A percentile compares a stretch with the other conserved stretches of the same genome.
These are phyloP conservation scores for Drosophila jambulina DNA, from an alignment of 1,140 invertebrate genomes.

Conservation along the genomic window DNA sequence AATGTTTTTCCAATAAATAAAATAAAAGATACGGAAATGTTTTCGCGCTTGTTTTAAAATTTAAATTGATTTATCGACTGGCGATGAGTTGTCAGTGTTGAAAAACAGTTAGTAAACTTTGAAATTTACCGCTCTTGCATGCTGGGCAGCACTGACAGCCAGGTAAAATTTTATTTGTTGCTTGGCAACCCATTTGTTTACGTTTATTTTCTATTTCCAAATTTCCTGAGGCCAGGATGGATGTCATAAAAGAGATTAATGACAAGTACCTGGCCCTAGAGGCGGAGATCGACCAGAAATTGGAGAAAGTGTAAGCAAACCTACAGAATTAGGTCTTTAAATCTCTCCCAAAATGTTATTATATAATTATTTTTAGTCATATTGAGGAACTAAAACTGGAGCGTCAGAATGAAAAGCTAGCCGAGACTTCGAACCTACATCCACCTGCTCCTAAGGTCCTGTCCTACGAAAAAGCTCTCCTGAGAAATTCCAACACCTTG, in stretches of 20 bases:
- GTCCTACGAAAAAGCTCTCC: constrained; percentile 75
- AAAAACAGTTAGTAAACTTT: background rate
- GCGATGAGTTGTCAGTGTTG: background rate
- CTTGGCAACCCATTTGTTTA: constrained; percentile 50
- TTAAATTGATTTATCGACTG: background rate
- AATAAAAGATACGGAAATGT: background rate
- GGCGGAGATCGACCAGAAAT: constrained; percentile 73
- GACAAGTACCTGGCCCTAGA: constrained; percentile 78
- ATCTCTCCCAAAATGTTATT: background rate
- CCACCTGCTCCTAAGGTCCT: constrained; percentile 52
- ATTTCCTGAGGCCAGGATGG: constrained; percentile 53
- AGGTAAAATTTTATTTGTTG: constrained; percentile 36
- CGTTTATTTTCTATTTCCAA: constrained; percentile 14
- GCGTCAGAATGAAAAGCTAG: constrained; percentile 58
- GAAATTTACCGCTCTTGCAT: background rate
- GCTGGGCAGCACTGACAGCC: background rate
- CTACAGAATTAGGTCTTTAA: background rate
- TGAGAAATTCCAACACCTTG: constrained; percentile 72
- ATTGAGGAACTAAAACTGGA: constrained; percentile 71
- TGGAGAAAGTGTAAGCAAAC: constrained; percentile 78
- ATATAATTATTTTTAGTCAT: constrained; percentile 42
- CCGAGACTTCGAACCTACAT: constrained; percentile 43
- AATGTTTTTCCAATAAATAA: background rate
- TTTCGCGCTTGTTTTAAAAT: background rate
- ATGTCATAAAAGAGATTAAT: constrained; percentile 81